Conservation (phyloP, 2,888 invertebrate species). For the Teinopalpus imperialis region DNA sequence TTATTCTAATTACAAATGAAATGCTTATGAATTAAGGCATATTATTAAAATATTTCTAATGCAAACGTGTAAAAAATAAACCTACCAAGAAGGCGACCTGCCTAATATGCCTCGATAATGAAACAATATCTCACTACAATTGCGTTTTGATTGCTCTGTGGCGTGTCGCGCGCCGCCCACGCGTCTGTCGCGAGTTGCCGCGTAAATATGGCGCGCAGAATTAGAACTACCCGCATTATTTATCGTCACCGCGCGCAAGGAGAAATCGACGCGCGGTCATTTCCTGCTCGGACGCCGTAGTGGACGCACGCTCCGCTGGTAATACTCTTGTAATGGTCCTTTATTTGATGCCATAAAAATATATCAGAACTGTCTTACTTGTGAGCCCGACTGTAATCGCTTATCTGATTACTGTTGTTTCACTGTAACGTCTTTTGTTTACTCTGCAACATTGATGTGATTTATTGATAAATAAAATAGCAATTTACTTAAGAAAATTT, state of each 20-base stretch:
- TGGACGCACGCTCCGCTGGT: constrained; percentile 45
- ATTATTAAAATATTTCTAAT: too few species aligned
- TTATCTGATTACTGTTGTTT: constrained; percentile 39
- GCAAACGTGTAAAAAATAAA: too few species aligned
- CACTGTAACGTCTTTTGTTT: constrained; percentile 24
- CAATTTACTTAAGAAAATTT: background rate
- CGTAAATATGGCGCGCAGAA: constrained; percentile 72
- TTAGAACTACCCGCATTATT: constrained; percentile 76
- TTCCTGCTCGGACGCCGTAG: constrained; percentile 60
- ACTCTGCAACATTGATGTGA: constrained; percentile 11
- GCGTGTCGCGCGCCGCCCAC: constrained; percentile 45
- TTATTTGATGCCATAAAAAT: constrained; percentile 60
- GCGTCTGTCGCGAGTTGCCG: constrained; percentile 45
- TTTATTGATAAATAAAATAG: constrained; percentile 19
- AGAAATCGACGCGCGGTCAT: constrained; percentile 51
- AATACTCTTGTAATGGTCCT: constrained; percentile 57
- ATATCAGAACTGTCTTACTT: constrained; percentile 42
- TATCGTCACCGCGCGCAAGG: constrained; percentile 44
- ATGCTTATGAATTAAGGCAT: too few species aligned
- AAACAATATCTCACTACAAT: constrained; percentile 49
- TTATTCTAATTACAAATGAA: too few species aligned
- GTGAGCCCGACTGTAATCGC: constrained; percentile 35
- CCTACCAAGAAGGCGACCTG: too few species aligned
- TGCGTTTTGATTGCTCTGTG: constrained; percentile 54
- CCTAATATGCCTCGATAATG: too few species aligned